phyloP scores from a whole-genome alignment of 35 echinoderm and acorn worm species.

The Heliocidaris tuberculata region DNA sequence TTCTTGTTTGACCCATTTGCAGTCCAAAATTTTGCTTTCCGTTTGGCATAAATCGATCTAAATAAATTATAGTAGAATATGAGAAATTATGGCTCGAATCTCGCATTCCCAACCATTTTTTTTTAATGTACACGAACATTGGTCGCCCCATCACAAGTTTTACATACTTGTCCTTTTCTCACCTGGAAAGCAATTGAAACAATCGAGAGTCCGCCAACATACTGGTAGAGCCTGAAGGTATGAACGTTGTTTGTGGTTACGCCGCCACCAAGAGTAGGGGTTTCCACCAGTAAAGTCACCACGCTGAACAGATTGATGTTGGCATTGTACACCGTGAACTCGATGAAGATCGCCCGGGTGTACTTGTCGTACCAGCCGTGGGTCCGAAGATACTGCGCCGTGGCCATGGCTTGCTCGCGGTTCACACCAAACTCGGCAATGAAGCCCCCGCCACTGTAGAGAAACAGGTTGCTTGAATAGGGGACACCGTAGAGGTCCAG shows the following conservation, averaged over 20 bases:
- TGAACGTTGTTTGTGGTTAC: conserved; percentile 26
- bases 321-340: conserved; percentile 72
- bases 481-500: conserved; percentile 56
- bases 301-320: conserved; percentile 75
- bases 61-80: too few species aligned
- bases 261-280: conserved; percentile 54
- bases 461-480: conserved; percentile 35
- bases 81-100: too few species aligned
- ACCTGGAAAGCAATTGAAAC: conserved; percentile 49
- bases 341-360: conserved; percentile 67
- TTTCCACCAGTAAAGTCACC: conserved; percentile 57
- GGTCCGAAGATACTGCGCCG: conserved; percentile 43
- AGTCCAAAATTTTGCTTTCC: too few species aligned
- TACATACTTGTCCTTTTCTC: background rate
- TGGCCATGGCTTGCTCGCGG: conserved; percentile 25
- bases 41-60: too few species aligned
- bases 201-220: conserved; percentile 33
- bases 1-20: too few species aligned
- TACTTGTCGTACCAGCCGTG: conserved; percentile 64
- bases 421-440: conserved; percentile 57
- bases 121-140: too few species aligned
- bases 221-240: conserved; percentile 67
- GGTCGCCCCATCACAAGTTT: too few species aligned
- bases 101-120: too few species aligned
- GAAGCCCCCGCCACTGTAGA: conserved; percentile 64